Evolutionary conservation across 2,888 invertebrate genomes (phyloP).

Genomic region (Melolontha melolontha): DNA sequence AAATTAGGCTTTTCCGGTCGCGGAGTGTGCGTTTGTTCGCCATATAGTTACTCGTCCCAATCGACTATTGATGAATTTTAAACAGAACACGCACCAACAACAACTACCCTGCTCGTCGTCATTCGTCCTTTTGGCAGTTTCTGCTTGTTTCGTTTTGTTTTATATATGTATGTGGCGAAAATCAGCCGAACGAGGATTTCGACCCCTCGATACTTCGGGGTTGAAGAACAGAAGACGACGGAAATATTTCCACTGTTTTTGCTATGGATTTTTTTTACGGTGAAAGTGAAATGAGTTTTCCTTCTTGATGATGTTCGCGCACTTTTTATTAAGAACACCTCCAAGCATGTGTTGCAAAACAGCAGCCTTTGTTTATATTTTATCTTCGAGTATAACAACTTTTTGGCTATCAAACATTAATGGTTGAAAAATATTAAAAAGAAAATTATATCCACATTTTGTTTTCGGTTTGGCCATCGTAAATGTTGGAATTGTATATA

Average conservation of each 20-base stretch:
- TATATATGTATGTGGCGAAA: conserved; percentile 19
- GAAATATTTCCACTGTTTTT: too few species aligned
- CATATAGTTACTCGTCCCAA: conserved; percentile 16
- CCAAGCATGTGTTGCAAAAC: too few species aligned
- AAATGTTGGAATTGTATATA: too few species aligned
- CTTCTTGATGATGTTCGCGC: conserved; percentile 6
- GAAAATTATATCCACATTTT: too few species aligned
- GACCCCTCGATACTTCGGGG: conserved; percentile 12
- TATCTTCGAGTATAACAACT: too few species aligned
- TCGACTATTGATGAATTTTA: conserved; percentile 38
- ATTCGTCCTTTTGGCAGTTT: conserved; percentile 8
- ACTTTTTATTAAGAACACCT: conserved; percentile 10
- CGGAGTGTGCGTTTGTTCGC: conserved; percentile 23
- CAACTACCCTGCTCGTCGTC: conserved; percentile 10
- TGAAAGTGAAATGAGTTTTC: conserved; percentile 11
- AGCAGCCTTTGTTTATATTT: too few species aligned
- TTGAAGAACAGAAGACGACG: not conserved
- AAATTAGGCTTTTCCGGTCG: conserved; percentile 52
- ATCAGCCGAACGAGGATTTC: conserved; percentile 6
- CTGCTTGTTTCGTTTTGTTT: conserved; percentile 33
- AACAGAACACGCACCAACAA: conserved; percentile 34
- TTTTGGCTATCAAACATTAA: too few species aligned
- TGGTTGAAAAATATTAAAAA: too few species aligned
- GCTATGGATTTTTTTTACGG: too few species aligned
- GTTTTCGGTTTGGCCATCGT: too few species aligned